These are phyloP conservation scores for Aphidius colemani DNA, from an alignment of 2,888 invertebrate genomes.

Conservation along the genomic window DNA sequence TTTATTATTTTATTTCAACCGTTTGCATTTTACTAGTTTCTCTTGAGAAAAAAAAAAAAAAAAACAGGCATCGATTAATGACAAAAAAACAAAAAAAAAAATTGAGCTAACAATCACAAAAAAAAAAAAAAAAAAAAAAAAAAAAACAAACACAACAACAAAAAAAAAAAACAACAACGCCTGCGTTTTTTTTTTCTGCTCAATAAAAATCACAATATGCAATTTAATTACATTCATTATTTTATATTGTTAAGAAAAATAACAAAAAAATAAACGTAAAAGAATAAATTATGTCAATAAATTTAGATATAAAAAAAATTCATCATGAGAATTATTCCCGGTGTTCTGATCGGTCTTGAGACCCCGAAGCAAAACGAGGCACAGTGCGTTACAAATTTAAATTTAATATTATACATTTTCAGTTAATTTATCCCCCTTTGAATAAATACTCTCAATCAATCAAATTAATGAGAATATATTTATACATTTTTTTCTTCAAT, in stretches of 20 bases:
- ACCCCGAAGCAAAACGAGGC: constrained; percentile 36
- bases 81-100: no score
- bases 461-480: no score
- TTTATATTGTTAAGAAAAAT: background rate
- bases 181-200: background rate
- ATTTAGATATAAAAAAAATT: no score
- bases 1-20: no score
- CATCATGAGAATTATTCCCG: background rate
- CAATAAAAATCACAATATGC: background rate
- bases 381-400: constrained; percentile 32
- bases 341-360: constrained; percentile 27
- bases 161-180: background rate
- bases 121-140: background rate
- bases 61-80: no score
- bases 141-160: background rate
- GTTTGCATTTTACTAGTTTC: no score
- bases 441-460: no score
- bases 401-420: constrained; percentile 16
- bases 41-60: no score
- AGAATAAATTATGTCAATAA: no score
- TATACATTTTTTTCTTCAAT: constrained; percentile 10
- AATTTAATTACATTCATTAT: background rate
- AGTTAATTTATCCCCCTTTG: background rate
- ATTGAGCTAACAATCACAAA: no score
- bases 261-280: background rate